Conservation (phyloP, 2,888 invertebrate genomes). For the Lomographa bimaculata region DNA sequence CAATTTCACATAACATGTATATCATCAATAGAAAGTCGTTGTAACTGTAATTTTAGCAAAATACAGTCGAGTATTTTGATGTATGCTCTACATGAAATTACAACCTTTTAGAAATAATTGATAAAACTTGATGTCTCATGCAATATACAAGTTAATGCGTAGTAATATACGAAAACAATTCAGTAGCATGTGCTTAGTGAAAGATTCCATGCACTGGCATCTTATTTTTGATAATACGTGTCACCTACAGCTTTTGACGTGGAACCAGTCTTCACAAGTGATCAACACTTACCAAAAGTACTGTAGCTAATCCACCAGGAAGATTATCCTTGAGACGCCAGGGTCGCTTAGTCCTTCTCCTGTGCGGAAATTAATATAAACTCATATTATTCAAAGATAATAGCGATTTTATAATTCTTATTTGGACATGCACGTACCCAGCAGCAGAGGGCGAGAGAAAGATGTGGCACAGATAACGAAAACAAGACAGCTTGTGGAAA, state of each 20-base stretch:
- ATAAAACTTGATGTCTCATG: too few species aligned
- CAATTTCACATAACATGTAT: too few species aligned
- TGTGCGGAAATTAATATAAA: constrained; percentile 54
- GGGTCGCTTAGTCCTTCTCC: constrained; percentile 69
- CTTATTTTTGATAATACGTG: constrained; percentile 78
- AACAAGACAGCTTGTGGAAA: constrained; percentile 6
- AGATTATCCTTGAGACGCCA: constrained; percentile 72
- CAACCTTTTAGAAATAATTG: too few species aligned
- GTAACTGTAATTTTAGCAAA: too few species aligned
- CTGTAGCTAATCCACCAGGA: constrained; percentile 78
- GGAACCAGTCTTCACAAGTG: constrained; percentile 70
- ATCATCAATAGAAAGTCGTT: too few species aligned
- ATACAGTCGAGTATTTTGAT: too few species aligned
- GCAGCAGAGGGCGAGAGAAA: constrained; percentile 74
- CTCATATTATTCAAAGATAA: constrained; percentile 43
- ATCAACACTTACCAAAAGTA: constrained; percentile 73
- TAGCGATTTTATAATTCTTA: constrained; percentile 44
- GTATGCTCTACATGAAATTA: too few species aligned
- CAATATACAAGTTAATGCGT: neutral
- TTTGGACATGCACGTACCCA: constrained; percentile 67
- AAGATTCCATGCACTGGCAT: constrained; percentile 46
- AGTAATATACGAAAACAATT: constrained; percentile 1
- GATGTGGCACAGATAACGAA: constrained; percentile 46
- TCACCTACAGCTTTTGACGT: constrained; percentile 83
- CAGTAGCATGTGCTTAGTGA: constrained; percentile 27